phyloP scores from a whole-genome alignment of 2,797 vertebrate genomes.

The Tinamus major region DNA sequence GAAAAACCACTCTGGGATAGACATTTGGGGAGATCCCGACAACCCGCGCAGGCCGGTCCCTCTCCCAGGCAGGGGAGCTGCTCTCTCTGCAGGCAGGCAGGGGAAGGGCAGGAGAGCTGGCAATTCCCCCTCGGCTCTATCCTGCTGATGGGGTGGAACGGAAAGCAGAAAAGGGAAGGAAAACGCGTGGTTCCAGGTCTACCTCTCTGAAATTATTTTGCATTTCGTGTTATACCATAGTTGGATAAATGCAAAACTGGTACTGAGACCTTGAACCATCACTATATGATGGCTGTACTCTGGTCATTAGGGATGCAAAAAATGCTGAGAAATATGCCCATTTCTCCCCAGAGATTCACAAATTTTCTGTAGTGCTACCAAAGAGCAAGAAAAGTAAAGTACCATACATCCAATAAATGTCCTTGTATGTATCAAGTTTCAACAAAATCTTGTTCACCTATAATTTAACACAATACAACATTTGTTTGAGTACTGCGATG shows the following conservation, averaged over 20 bases:
- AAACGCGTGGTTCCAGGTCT: not conserved
- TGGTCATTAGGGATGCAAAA: not conserved
- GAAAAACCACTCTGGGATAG: not conserved
- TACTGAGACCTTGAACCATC: not conserved
- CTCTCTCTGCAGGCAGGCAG: accelerated
- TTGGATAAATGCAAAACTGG: not conserved
- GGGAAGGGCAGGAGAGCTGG: not conserved
- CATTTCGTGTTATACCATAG: not conserved
- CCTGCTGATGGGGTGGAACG: not conserved
- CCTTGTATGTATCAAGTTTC: not conserved
- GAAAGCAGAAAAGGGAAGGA: not conserved
- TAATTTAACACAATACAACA: not conserved
- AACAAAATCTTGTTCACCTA: not conserved
- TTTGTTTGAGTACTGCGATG: not conserved
- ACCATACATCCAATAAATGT: not conserved
- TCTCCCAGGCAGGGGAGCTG: not conserved
- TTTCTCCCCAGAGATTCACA: not conserved
- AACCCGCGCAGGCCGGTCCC: accelerated
- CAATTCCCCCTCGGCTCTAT: not conserved
- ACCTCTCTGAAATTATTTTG: not conserved
- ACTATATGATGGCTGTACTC: not conserved
- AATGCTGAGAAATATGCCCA: not conserved
- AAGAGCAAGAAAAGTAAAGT: not conserved
- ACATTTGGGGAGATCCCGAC: not conserved
- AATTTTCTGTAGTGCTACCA: not conserved